Conservation (phyloP, 2,113 vertebrate species). For the Coracopsis vasa region DNA sequence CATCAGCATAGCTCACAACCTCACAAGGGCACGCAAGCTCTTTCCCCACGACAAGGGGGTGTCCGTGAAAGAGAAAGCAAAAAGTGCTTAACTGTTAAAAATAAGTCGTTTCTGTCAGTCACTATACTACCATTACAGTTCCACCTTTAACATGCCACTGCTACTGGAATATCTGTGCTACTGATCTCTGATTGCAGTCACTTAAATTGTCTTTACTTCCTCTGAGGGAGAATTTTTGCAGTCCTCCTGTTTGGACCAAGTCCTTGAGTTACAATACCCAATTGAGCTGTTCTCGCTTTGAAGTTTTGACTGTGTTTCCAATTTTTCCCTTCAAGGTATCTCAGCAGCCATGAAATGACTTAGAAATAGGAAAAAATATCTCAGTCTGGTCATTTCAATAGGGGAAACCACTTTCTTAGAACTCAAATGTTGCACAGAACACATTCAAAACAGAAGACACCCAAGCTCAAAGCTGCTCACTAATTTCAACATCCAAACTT, state of each 20-base stretch:
- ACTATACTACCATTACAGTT: neutral
- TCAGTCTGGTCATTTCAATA: neutral
- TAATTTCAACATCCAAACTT: neutral
- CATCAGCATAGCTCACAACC: too few relatives aligned
- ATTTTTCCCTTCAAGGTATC: neutral
- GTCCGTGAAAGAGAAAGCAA: too few relatives aligned
- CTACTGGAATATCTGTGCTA: neutral
- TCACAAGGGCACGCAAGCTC: too few relatives aligned
- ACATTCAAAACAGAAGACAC: neutral
- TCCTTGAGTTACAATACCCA: neutral
- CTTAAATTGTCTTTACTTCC: neutral
- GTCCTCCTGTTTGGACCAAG: neutral
- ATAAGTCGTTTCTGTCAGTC: neutral
- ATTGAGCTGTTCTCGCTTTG: neutral
- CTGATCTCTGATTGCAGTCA: neutral
- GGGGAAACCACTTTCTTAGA: neutral
- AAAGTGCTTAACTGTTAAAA: neutral
- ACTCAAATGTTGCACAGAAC: neutral
- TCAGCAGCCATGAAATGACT: neutral
- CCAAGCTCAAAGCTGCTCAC: neutral
- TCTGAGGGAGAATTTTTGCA: neutral
- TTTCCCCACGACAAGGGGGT: too few relatives aligned
- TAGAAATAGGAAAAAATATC: neutral
- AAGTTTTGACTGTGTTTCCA: neutral
- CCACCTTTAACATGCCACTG: neutral